These are phyloP conservation scores for Limosa lapponica DNA, from an alignment of 2,797 vertebrate genomes.

Conservation along the genomic window DNA sequence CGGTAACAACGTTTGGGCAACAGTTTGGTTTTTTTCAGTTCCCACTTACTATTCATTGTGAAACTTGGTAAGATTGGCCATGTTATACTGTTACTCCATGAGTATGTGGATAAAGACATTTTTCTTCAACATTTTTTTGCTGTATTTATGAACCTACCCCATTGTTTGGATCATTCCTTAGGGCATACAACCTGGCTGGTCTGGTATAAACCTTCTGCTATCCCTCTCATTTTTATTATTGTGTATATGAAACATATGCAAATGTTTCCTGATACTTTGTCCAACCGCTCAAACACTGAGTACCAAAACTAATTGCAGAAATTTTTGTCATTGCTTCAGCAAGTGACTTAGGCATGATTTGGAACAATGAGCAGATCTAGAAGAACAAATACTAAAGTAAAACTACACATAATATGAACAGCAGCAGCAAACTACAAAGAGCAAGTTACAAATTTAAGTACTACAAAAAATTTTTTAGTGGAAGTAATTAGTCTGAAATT, in stretches of 20 bases:
- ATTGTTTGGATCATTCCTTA: background rate
- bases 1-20: slow-evolving; percentile 71
- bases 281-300: background rate
- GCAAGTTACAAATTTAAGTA: background rate
- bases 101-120: slow-evolving; percentile 48
- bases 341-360: background rate
- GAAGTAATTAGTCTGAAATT: background rate
- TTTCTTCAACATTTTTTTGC: slow-evolving; percentile 3
- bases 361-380: background rate
- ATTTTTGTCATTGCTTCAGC: background rate
- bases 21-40: slow-evolving; percentile 65
- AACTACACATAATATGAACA: accelerated
- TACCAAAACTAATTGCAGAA: background rate
- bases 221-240: background rate
- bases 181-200: background rate
- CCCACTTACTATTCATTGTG: slow-evolving; percentile 74
- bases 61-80: slow-evolving; percentile 71
- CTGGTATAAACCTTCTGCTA: background rate
- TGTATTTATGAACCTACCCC: background rate
- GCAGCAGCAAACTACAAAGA: background rate
- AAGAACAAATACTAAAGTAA: background rate
- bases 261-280: background rate
- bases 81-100: slow-evolving; percentile 40
- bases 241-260: background rate
- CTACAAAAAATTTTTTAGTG: background rate